Conservation (phyloP, 1,140 invertebrate species). For the Cyphomyrmex costatus region DNA sequence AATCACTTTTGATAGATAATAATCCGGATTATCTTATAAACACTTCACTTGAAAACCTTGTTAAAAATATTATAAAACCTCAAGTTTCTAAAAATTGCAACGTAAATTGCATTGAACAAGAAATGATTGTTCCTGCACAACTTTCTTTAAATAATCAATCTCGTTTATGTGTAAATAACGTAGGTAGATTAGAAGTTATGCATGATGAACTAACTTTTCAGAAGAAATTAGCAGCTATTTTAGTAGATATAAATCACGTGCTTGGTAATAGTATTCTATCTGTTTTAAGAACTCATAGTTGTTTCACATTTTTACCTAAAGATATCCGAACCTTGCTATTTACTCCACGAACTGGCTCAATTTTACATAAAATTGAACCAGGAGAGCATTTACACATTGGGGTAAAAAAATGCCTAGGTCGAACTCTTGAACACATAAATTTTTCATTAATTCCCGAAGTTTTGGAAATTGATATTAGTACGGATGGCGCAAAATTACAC, state of each 20-base stretch:
- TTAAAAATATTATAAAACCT: too few relatives aligned
- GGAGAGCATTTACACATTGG: constrained; percentile 10
- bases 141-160: too few relatives aligned
- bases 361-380: constrained; percentile 27
- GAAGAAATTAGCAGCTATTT: not conserved
- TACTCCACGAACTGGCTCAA: not conserved
- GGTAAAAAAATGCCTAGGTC: not conserved
- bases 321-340: constrained; percentile 6
- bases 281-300: constrained; percentile 11
- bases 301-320: constrained; percentile 26
- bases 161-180: too few relatives aligned
- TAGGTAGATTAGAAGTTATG: constrained; percentile 5
- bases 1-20: constrained; percentile 6
- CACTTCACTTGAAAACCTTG: too few relatives aligned
- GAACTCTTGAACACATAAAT: not conserved
- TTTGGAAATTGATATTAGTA: constrained; percentile 12
- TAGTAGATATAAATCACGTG: not conserved
- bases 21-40: too few relatives aligned
- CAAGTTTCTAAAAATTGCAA: too few relatives aligned
- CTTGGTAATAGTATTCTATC: constrained; percentile 7
- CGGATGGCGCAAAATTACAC: constrained; percentile 2
- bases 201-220: not conserved
- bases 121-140: too few relatives aligned
- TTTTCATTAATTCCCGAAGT: not conserved
- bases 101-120: too few relatives aligned